phyloP scores from a whole-genome alignment of 2,888 invertebrate species.

The Pristionchus mayeri region DNA sequence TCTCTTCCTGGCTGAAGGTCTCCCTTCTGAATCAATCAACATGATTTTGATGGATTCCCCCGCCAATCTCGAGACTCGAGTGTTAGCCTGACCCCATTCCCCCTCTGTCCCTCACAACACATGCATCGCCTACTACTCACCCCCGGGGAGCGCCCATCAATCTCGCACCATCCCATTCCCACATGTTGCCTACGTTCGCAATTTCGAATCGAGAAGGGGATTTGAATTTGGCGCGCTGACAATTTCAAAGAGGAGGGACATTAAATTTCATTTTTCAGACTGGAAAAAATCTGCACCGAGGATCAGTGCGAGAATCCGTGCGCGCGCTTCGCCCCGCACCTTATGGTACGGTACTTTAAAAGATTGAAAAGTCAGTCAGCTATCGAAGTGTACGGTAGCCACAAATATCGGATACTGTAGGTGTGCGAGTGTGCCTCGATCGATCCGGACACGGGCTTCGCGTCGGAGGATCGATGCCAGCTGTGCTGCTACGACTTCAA shows the following conservation, averaged over 20 bases:
- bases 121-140: neutral
- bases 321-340: constrained; percentile 71
- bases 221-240: neutral
- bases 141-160: neutral
- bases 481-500: constrained; percentile 76
- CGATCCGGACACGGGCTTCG: constrained; percentile 76
- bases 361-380: too few relatives aligned
- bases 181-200: constrained; percentile 7
- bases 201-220: neutral
- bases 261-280: constrained; percentile 65
- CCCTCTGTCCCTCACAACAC: neutral
- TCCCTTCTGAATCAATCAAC: neutral
- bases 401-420: neutral
- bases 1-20: too few relatives aligned
- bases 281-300: constrained; percentile 76
- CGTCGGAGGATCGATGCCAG: constrained; percentile 75
- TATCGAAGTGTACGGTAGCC: neutral
- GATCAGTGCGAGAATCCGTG: constrained; percentile 76
- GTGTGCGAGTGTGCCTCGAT: constrained; percentile 75
- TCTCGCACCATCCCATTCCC: neutral
- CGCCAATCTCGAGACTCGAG: neutral
- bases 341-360: constrained; percentile 70
- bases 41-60: constrained; percentile 36
- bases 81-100: neutral
- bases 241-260: neutral